Conservation (phyloP, 2,797 vertebrate species). For the Iguana delicatissima region DNA sequence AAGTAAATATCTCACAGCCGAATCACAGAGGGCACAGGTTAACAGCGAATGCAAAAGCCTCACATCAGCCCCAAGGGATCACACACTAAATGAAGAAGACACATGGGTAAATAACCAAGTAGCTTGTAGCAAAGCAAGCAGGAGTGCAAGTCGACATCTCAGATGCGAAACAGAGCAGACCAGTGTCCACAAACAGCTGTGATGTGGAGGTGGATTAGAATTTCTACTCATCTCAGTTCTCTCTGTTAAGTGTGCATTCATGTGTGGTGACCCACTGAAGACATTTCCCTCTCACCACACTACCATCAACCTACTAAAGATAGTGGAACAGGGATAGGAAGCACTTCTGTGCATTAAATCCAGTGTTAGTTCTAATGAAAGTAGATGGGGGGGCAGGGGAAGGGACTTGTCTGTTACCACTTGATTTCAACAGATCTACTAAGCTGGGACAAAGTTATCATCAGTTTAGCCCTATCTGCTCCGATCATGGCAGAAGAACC, state of each 20-base stretch:
- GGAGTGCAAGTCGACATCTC: not conserved
- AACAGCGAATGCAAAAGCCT: not conserved
- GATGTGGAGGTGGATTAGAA: not conserved
- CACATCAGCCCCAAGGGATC: not conserved
- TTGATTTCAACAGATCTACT: too few species aligned
- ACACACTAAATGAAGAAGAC: not conserved
- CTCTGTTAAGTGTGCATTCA: not conserved
- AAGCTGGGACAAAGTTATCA: too few species aligned
- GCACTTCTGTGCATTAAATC: too few species aligned
- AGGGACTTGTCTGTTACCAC: too few species aligned
- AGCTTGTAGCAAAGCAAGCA: not conserved
- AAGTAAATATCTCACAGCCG: not conserved
- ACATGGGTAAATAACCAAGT: not conserved
- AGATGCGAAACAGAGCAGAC: not conserved
- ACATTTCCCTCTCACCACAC: not conserved
- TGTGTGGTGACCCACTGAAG: too few species aligned
- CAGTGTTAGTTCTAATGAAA: too few species aligned
- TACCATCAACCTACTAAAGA: not conserved
- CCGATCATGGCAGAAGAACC: not conserved
- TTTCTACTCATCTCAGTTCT: not conserved
- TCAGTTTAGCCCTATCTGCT: not conserved
- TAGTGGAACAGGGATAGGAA: not conserved
- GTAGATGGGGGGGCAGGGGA: too few species aligned
- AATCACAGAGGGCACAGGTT: not conserved
- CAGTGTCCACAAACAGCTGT: not conserved